A percentile compares a stretch with the other conserved stretches of the same genome.
Evolutionary conservation across 2,797 vertebrate species (phyloP).

Genomic region (Pogonophryne albipinna): DNA sequence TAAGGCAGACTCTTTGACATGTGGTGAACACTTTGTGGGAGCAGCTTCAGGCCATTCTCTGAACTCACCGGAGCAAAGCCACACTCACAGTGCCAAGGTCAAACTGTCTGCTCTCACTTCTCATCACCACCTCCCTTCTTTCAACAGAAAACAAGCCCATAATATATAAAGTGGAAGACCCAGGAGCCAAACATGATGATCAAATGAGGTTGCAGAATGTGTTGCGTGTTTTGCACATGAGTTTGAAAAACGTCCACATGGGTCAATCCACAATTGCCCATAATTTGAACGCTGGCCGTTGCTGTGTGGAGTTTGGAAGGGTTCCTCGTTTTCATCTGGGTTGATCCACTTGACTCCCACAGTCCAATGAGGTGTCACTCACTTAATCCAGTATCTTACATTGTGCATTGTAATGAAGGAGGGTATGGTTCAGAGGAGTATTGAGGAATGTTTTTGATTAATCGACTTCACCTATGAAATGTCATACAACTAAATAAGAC

Average conservation of each 20-base stretch:
- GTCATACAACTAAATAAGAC: no score
- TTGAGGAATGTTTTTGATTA: constrained; percentile 30
- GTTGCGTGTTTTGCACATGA: constrained; percentile 17
- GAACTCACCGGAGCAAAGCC: constrained; percentile 70
- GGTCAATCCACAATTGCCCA: constrained; percentile 42
- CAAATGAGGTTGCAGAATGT: constrained; percentile 11
- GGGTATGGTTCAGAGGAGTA: constrained; percentile 24
- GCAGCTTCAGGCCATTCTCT: constrained; percentile 68
- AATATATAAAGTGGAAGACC: constrained; percentile 23
- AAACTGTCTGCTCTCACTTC: constrained; percentile 57
- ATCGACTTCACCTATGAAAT: constrained; percentile 20
- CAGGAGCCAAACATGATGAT: constrained; percentile 19
- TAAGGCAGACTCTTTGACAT: constrained; percentile 38
- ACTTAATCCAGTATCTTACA: constrained; percentile 24
- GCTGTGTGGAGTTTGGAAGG: constrained; percentile 44
- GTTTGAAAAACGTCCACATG: constrained; percentile 29
- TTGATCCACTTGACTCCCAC: constrained; percentile 35
- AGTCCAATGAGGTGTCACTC: constrained; percentile 52
- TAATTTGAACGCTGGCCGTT: constrained; percentile 28
- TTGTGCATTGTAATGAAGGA: constrained; percentile 11
- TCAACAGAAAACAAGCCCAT: constrained; percentile 48
- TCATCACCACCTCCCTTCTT: constrained; percentile 56
- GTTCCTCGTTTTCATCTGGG: constrained; percentile 33
- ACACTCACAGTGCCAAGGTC: constrained; percentile 64
- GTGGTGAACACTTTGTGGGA: constrained; percentile 59